phyloP scores from a whole-genome alignment of 2,888 invertebrate species.

The Latrodectus hesperus region DNA sequence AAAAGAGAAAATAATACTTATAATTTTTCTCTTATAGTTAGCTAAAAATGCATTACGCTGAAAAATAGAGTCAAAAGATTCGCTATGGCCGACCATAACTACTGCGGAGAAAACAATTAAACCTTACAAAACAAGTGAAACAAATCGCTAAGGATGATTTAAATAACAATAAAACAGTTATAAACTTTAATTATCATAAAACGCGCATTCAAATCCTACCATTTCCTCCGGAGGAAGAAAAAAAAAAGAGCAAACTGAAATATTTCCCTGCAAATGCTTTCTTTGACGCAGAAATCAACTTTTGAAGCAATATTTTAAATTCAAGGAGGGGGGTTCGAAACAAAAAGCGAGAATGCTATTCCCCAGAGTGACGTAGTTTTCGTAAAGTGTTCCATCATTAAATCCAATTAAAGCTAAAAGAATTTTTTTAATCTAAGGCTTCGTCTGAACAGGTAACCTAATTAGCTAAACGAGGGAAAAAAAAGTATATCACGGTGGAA shows the following conservation, averaged over 20 bases:
- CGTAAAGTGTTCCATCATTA: slow-evolving; percentile 15
- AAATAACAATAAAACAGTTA: background rate
- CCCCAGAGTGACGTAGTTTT: background rate
- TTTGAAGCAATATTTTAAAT: background rate
- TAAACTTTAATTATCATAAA: slow-evolving; percentile 2
- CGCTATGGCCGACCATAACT: no score
- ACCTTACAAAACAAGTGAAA: no score
- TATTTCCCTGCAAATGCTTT: background rate
- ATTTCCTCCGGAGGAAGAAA: background rate
- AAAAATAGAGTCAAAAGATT: no score
- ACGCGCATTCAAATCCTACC: background rate
- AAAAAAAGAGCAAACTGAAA: background rate
- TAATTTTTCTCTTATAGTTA: no score
- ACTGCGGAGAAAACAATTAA: no score
- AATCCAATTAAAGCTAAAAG: slow-evolving; percentile 45
- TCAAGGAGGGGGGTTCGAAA: background rate
- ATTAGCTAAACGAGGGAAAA: slow-evolving; percentile 18
- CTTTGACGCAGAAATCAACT: background rate
- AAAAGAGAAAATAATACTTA: no score
- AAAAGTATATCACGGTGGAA: background rate
- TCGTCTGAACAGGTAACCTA: slow-evolving; percentile 22
- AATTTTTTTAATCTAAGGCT: background rate
- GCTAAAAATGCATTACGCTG: no score
- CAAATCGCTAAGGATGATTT: no score
- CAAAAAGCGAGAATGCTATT: background rate